Evolutionary conservation across 1,140 invertebrate species (phyloP), one percentile per base, ranked within the genome.

Genomic region (Paraescarpia echinospica): DNA sequence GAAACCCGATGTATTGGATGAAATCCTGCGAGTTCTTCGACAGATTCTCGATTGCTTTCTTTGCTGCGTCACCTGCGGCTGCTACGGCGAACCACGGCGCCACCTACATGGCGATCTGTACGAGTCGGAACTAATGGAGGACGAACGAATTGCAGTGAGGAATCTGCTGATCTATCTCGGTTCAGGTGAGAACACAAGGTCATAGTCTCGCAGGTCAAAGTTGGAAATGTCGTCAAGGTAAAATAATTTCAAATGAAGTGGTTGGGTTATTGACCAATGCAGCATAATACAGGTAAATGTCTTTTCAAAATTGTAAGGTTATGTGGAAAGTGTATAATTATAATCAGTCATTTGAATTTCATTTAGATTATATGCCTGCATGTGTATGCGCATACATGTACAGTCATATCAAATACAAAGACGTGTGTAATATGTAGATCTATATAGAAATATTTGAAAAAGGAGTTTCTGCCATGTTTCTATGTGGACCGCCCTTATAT

Each of bases 91-190:
- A n/a, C 92, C 92, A 33, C 31, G 34, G 0, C 91, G 93, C 34
- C 48, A 92, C 22, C 34, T 93, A 1, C 92, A 93, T 34, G 92
- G 93, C 0, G 93, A 94, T 34, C 92, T 92, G 34, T 94, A 94
- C 89, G 94, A 94, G 89, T 93, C 93, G 48, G 92, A 93, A 91
- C 59, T 94, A 90, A 92, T 94, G 59, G 94, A 94, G 35, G 94
- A 92, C 92, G 94, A 94, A 89, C 93, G 93, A 35, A 89, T 93
- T 59, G 94, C 94, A 35, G 94, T 94, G 18, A 88, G 93, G 35
- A 94, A 94, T 93, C 93, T 94, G 18, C 92, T 94, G 14, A 89
- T 91, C 12, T 94, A 94, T 93, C 92, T 94, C 34, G 94, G 94
- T 35, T 93, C 93, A 92, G 94, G 94, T 94, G 91, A 93, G 93